Evolutionary conservation across 2,888 invertebrate genomes (phyloP), one percentile per base, ranked within the genome.

Genomic region (Ormyrus rosae): DNA sequence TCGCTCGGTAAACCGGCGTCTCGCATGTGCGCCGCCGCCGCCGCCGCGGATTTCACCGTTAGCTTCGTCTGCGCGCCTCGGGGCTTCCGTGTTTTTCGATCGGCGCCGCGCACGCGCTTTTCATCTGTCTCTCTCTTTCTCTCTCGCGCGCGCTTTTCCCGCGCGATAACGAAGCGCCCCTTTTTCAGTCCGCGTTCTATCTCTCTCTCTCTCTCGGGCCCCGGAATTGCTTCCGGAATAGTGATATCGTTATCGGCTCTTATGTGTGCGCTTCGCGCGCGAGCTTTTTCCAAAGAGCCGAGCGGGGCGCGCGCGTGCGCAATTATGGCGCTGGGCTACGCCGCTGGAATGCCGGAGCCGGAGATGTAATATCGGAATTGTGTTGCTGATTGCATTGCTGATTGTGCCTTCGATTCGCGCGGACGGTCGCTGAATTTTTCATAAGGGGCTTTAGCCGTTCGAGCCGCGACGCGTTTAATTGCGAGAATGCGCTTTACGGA

Each of bases 1-100:
- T 34, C 34, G 34, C 34, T 34, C 34, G 34, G 34, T 34, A 34
- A 34, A 34, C 34, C 3, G 34, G 34, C 34, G 34, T 34, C 34
- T 2, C 34, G 34, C 4, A 4, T 34, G 34, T 34, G 34, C 4
- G 34, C 34, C 2, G 3, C 0, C 34, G 34, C 34, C 34, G 34
- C 34, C 4, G 34, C 34, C 34, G 34, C 34, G 34, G 34, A 85
- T 84, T 87, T 86, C 85, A 88, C 87, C 88, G 88, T 88, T 89
- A 88, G 68, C n/a, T 34, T 46, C 71, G 60, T 77, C 74, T 73
- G 68, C 68, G 10, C 85, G 84, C 88, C 87, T 86, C 83, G 83
- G 86, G 88, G 87, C 88, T 88, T 88, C 87, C 89, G 88, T 85
- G 88, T 88, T 87, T 75, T 86, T 86, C 85, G 85, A 86, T 56